Percentiles rank a stretch among this genome's conserved stretches.
Conservation (phyloP, 2,888 invertebrate species). For the Cryptosula pallasiana region DNA sequence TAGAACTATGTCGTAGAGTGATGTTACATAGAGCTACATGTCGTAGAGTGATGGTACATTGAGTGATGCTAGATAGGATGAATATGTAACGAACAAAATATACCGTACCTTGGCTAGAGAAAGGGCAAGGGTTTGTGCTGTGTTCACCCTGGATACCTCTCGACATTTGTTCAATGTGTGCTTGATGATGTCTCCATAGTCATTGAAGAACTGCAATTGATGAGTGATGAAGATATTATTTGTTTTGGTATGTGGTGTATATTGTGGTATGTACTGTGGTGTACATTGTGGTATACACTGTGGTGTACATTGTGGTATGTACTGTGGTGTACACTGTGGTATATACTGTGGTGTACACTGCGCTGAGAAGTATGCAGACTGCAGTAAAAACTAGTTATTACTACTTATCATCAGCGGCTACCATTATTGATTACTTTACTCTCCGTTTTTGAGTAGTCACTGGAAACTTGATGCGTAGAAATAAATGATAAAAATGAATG, state of each 20-base stretch:
- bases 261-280: not conserved
- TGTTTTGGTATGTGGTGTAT: not conserved
- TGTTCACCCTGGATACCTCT: conserved; percentile 93
- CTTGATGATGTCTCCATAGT: conserved; percentile 98
- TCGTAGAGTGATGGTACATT: too few relatives aligned
- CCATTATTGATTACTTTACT: too few relatives aligned
- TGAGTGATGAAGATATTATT: not conserved
- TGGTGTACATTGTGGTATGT: not conserved
- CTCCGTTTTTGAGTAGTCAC: too few relatives aligned
- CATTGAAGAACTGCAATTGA: conserved; percentile 75
- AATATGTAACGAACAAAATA: not conserved
- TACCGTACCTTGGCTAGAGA: conserved; percentile 65
- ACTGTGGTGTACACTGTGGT: not conserved
- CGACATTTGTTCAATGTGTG: conserved; percentile 91
- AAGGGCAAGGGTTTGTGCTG: conserved; percentile 86
- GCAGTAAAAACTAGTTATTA: too few relatives aligned
- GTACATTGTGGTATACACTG: not conserved
- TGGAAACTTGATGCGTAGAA: too few relatives aligned
- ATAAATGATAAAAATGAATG: too few relatives aligned
- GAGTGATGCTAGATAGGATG: too few relatives aligned
- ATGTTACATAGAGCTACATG: too few relatives aligned
- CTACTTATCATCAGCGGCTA: too few relatives aligned
- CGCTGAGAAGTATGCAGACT: too few relatives aligned
- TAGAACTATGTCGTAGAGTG: too few relatives aligned
- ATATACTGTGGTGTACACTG: too few relatives aligned